Conservation (phyloP, 2,888 invertebrate genomes). For the Drosophila bunnanda region DNA sequence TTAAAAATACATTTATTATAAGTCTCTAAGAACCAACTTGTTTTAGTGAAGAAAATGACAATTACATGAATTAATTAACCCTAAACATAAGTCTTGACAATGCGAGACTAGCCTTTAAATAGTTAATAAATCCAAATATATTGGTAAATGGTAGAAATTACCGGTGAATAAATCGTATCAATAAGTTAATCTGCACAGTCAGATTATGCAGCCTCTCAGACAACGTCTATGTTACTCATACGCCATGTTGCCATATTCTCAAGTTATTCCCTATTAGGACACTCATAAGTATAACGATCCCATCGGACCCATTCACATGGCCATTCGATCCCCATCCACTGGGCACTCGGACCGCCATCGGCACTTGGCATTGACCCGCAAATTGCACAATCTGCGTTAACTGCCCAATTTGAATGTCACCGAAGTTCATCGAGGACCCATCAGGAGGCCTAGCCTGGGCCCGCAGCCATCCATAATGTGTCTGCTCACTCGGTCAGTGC, state of each 20-base stretch:
- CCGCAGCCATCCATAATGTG: slow-evolving; percentile 37
- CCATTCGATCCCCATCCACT: slow-evolving; percentile 19
- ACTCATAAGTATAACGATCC: slow-evolving; percentile 31
- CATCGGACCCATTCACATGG: slow-evolving; percentile 34
- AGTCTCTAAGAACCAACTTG: neutral
- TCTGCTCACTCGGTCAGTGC: slow-evolving; percentile 37
- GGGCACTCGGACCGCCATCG: slow-evolving; percentile 27
- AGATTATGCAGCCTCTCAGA: neutral
- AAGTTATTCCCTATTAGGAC: slow-evolving; percentile 15
- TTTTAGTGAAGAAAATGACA: neutral
- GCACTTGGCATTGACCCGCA: slow-evolving; percentile 55
- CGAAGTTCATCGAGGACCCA: slow-evolving; percentile 44
- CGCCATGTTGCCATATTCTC: slow-evolving; percentile 16
- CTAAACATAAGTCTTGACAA: neutral
- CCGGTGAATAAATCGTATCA: neutral
- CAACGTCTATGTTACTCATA: slow-evolving; percentile 8
- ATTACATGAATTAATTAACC: neutral
- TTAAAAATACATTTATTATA: neutral
- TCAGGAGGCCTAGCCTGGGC: slow-evolving; percentile 17
- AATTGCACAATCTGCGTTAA: slow-evolving; percentile 54
- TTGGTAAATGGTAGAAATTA: neutral
- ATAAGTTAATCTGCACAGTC: neutral
- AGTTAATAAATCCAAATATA: neutral
- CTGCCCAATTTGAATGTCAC: slow-evolving; percentile 54
- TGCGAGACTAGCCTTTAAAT: neutral